A percentile compares a stretch with the other conserved stretches of the same genome.
phyloP scores from a whole-genome alignment of 2,888 invertebrate species.

The Aethes cnicana region DNA sequence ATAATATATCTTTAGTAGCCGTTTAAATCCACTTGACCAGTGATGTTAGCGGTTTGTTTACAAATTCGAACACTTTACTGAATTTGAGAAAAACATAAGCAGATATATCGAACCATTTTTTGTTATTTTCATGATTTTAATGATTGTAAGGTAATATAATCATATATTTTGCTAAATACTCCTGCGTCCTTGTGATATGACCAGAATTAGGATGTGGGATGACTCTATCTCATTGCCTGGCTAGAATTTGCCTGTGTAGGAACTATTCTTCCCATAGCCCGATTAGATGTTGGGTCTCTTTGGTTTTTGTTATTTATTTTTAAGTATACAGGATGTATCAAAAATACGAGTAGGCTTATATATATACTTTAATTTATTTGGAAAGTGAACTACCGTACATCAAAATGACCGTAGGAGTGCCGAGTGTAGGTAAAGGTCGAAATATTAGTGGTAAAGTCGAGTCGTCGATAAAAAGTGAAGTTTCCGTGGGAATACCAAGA shows the following conservation, averaged over 20 bases:
- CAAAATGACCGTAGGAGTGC: no score
- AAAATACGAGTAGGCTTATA: conserved; percentile 5
- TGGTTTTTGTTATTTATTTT: no score
- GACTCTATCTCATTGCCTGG: conserved; percentile 7
- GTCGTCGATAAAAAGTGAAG: no score
- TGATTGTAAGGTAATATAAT: conserved; percentile 3
- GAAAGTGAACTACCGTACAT: no score
- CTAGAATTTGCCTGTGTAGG: conserved; percentile 7
- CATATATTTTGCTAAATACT: conserved; percentile 4
- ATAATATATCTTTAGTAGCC: no score
- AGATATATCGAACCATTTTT: conserved; percentile 1
- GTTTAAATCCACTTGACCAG: no score
- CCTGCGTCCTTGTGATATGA: conserved; percentile 3
- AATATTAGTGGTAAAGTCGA: no score
- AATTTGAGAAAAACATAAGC: not conserved
- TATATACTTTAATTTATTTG: no score
- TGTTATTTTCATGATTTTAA: conserved; percentile 3
- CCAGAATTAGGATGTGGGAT: conserved; percentile 3
- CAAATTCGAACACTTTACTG: conserved; percentile 2
- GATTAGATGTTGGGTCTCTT: conserved; percentile 1
- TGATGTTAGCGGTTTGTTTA: not conserved
- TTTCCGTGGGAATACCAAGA: no score
- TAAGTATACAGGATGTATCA: not conserved
- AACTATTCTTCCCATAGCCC: conserved; percentile 6
- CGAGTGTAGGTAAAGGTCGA: no score